Evolutionary conservation across 2,888 invertebrate species (phyloP), one percentile per base, ranked within the genome.

Genomic region (Uropetala carovei): DNA sequence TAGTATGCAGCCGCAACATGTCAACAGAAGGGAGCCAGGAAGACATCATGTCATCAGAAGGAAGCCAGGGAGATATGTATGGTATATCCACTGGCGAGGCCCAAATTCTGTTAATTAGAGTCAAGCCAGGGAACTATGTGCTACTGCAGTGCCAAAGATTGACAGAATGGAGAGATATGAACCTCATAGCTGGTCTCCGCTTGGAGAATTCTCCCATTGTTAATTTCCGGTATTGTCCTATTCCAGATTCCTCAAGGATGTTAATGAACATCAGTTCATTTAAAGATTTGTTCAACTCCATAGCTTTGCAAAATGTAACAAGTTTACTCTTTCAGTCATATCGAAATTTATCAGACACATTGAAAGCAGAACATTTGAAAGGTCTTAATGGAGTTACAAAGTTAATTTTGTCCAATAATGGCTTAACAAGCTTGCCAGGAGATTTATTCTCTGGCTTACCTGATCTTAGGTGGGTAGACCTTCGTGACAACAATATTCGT

Each of bases 381-480:
- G 96, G 96, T 57, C 95, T 97, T 91, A 95, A 96, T 92, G 94
- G 95, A 89, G 93, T 96, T 14, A 96, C 96, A 2, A 95, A 96
- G 92, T 94, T 97, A 92, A 95, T 96, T 22, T 95, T 97, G 5
- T 96, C 96, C 16, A 96, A 96, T 81, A 97, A 97, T 94, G 96
- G 96, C 18, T 94, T 97, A 9, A 96, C 96, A 0, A 95, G 96
- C 93, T 95, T 97, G 75, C 96, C 96, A 0, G 96, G 96, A 83
- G 96, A 97, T 94, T 94, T 97, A 22, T 96, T 98, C 93, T 94
- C 94, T 43, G 96, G 96, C 93, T 95, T 97, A 93, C 95, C 95
- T 85, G 96, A 97, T 93, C 94, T 97, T n/a, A 96, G 95, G 8
- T 96, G 96, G 96, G 94, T 98, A 92, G 96, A 97, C 94, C 96